phyloP scores from a whole-genome alignment of 2,888 invertebrate genomes.

The Andricus quercusramuli region DNA sequence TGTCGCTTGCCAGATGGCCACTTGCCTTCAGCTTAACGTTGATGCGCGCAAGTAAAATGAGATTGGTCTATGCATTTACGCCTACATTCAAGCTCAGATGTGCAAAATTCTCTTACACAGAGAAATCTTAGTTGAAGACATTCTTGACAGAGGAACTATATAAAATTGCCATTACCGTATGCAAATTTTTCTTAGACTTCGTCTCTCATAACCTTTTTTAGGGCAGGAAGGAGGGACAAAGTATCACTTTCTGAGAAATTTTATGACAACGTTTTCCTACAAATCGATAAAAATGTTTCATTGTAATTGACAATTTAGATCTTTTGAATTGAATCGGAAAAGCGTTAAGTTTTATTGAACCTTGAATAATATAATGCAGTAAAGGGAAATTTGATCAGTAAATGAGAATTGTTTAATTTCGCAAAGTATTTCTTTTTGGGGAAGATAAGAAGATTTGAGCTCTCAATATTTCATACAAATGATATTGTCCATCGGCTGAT shows the following conservation, averaged over 20 bases:
- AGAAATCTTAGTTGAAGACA: constrained; percentile 11
- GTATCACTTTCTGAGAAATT: neutral
- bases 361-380: neutral
- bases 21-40: neutral
- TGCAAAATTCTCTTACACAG: neutral
- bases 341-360: neutral
- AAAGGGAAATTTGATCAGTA: neutral
- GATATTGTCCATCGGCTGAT: neutral
- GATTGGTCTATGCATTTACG: neutral
- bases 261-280: neutral
- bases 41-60: neutral
- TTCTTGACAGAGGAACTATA: constrained; percentile 19
- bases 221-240: neutral
- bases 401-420: neutral
- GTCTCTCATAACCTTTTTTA: neutral
- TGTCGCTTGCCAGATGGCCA: neutral
- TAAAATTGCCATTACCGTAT: constrained; percentile 25
- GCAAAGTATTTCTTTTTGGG: neutral
- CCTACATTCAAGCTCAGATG: neutral
- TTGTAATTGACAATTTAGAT: neutral
- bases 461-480: neutral
- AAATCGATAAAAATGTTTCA: neutral
- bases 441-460: neutral
- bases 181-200: constrained; percentile 16
- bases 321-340: neutral